Base-by-base conservation (phyloP, 1,140 invertebrate species). In the Drosophila virilis region DNA sequence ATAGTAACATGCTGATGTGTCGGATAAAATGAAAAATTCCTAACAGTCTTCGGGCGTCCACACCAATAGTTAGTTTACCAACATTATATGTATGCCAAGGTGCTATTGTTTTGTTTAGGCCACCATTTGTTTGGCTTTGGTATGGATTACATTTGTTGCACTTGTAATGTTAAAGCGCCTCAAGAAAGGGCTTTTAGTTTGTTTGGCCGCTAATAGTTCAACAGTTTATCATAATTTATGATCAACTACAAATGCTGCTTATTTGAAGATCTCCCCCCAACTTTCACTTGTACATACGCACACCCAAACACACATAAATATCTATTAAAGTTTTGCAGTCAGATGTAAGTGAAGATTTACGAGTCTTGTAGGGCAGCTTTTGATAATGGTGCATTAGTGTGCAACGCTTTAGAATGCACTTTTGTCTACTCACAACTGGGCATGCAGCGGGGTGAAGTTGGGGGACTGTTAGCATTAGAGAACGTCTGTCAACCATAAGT, bases 351-450 rank as follows among this genome's bases (percentile, higher is more conserved):
- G 82, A 86, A 86, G 82, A 86, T 86, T 88, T 86, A 86, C 82
- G 82, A 78, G 62, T 38, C 59, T 50, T 78, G 42, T 61, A 55
- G 72, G 72, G 61, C 61, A 70, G 82, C 83, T 68, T 74, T 72
- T 79, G 82, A 83, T 86, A 88, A 86, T 86, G 83, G 84, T 73
- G 79, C 84, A 88, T 88, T 86, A 83, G 82, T 79, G 82, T 86
- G 83, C 54, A 82, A 59, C 83, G 78, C 85, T 85, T 85, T 70
- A 74, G 68, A 68, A 76, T 85, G 82, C 82, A 88, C 83, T 85
- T 76, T 67, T 74, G 64, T 73, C 78, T 69, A 64, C 70, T 32
- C n/a, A 32, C 28, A 22, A 28, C 43, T 13, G 22, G 51, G 15
- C 2, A 12, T 3, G 9, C 37, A 12, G 28, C 38, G n/a, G 32